Percentiles rank a stretch among this genome's conserved stretches.
phyloP scores from a whole-genome alignment of 2,888 invertebrate species.

The Andricus curvator region DNA sequence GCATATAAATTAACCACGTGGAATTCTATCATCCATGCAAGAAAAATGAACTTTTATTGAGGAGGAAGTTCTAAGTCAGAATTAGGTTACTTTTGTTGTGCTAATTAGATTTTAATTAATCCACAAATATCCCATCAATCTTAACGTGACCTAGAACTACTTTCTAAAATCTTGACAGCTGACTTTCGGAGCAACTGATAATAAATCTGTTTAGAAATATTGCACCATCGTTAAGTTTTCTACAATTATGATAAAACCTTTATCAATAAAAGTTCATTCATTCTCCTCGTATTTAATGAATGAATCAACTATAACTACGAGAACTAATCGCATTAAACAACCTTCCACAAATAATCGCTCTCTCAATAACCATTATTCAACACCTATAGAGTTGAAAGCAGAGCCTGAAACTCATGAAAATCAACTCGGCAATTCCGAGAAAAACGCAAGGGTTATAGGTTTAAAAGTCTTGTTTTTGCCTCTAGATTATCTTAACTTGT shows the following conservation, averaged over 20 bases:
- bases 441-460: slow-evolving; percentile 17
- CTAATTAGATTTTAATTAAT: neutral
- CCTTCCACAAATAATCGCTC: neutral
- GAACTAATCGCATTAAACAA: slow-evolving; percentile 20
- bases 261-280: neutral
- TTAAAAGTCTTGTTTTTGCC: slow-evolving; percentile 22
- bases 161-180: neutral
- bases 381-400: neutral
- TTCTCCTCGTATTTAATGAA: neutral
- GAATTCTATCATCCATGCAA: neutral
- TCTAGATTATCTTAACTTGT: slow-evolving; percentile 26
- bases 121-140: neutral
- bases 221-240: neutral
- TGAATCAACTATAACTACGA: slow-evolving; percentile 7
- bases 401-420: neutral
- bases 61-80: neutral
- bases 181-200: neutral
- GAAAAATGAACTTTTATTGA: neutral
- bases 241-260: neutral
- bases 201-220: neutral
- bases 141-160: neutral
- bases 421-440: neutral
- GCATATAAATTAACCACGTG: neutral
- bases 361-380: neutral
- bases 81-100: neutral